These are phyloP conservation scores for Noctua comes DNA, from an alignment of 2,888 invertebrate genomes.

Conservation along the genomic window DNA sequence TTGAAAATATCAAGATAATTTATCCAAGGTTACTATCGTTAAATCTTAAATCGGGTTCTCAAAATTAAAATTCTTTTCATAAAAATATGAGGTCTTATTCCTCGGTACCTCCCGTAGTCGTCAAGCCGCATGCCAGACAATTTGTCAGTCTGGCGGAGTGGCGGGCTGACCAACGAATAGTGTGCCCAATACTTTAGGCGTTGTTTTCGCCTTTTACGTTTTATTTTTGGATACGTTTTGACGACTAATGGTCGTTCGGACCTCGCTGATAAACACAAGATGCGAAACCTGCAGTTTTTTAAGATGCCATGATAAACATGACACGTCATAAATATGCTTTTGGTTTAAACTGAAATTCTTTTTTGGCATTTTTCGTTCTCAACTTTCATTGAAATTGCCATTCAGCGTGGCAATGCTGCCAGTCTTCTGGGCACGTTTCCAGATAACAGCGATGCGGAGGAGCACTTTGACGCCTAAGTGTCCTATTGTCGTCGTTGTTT, in stretches of 20 bases:
- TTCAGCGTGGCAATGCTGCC: too few species aligned
- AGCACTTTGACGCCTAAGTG: too few species aligned
- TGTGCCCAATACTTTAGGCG: constrained; percentile 66
- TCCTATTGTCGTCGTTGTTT: too few species aligned
- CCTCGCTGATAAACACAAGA: constrained; percentile 63
- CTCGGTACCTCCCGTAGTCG: constrained; percentile 41
- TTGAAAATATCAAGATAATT: not conserved
- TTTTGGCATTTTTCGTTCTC: constrained; percentile 31
- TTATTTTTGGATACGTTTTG: constrained; percentile 68
- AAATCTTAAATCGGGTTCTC: constrained; percentile 4
- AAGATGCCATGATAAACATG: constrained; percentile 44
- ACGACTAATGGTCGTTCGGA: constrained; percentile 68
- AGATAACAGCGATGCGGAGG: too few species aligned
- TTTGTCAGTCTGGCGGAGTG: constrained; percentile 75
- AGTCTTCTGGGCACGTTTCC: too few species aligned
- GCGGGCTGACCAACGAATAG: constrained; percentile 59
- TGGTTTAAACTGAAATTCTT: constrained; percentile 31
- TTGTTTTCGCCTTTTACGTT: constrained; percentile 62
- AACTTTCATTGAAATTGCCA: too few species aligned
- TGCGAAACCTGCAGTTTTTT: constrained; percentile 51
- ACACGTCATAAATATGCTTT: constrained; percentile 59
- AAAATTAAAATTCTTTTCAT: constrained; percentile 28
- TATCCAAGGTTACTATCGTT: constrained; percentile 7
- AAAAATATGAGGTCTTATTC: constrained; percentile 43
- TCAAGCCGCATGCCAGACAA: constrained; percentile 70